Percentiles rank a stretch among this genome's conserved stretches.
Conservation (phyloP, 2,888 invertebrate species). For the Bellardia pandia region DNA sequence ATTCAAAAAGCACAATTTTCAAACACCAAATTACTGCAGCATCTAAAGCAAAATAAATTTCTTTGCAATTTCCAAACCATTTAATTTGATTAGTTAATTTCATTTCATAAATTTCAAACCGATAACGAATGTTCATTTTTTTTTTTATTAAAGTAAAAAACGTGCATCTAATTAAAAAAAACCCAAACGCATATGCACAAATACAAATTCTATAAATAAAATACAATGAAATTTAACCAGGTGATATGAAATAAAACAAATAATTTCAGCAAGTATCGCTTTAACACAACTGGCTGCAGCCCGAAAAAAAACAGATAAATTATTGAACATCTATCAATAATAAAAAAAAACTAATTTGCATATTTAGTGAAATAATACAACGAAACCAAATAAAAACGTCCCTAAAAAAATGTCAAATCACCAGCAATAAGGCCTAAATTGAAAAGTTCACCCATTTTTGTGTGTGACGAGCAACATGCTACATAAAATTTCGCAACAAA, state of each 20-base stretch:
- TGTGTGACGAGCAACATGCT: conserved; percentile 28
- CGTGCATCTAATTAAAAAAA: conserved; percentile 62
- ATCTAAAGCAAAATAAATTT: not conserved
- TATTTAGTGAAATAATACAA: conserved; percentile 58
- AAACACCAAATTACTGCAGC: not conserved
- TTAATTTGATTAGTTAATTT: conserved; percentile 61
- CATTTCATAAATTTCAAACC: conserved; percentile 22
- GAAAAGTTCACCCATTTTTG: conserved; percentile 54
- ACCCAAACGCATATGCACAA: not conserved
- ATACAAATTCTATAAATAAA: conserved; percentile 17
- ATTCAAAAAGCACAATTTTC: too few species aligned
- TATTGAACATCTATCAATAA: conserved; percentile 72
- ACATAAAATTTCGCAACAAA: conserved; percentile 42
- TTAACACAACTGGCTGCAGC: conserved; percentile 33
- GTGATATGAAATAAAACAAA: conserved; percentile 51
- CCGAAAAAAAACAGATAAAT: conserved; percentile 59
- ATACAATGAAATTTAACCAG: conserved; percentile 53
- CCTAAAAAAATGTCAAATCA: conserved; percentile 69
- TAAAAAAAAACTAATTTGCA: conserved; percentile 64
- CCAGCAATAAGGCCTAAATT: conserved; percentile 64
- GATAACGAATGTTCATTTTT: conserved; percentile 60
- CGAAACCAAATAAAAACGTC: conserved; percentile 37
- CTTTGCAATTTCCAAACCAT: conserved; percentile 56
- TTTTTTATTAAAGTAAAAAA: conserved; percentile 27
- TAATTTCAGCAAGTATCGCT: conserved; percentile 31